These are phyloP conservation scores for Coccyzus lansbergi DNA, from an alignment of 2,797 vertebrate species.

Conservation along the genomic window DNA sequence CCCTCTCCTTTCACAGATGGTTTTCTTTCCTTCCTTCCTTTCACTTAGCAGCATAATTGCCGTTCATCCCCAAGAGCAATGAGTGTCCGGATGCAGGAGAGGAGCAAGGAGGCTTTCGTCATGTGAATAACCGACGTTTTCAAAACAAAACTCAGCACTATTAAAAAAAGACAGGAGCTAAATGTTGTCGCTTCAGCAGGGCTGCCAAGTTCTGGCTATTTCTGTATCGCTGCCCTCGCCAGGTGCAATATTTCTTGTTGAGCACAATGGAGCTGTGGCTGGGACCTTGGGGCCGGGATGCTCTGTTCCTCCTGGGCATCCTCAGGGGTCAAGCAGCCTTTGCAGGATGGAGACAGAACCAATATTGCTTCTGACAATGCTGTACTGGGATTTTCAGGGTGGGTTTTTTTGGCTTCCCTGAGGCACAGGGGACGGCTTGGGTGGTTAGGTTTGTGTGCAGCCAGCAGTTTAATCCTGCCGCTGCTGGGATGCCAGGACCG, in stretches of 20 bases:
- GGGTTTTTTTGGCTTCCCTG: neutral
- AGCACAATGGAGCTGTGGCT: neutral
- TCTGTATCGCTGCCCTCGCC: fast-evolving
- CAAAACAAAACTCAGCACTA: neutral
- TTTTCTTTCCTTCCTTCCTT: neutral
- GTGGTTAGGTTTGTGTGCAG: too few relatives aligned
- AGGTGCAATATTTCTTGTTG: neutral
- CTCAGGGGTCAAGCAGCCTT: neutral
- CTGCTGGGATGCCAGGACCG: neutral
- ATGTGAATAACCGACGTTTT: neutral
- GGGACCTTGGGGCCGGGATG: fast-evolving
- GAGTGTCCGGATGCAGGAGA: neutral
- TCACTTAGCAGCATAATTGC: neutral
- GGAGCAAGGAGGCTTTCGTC: neutral
- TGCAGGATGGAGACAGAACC: neutral
- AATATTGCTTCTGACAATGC: neutral
- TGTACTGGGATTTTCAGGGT: neutral
- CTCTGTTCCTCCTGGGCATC: too few relatives aligned
- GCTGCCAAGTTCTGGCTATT: neutral
- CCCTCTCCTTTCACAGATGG: neutral
- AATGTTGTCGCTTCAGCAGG: neutral
- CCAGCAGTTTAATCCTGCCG: too few relatives aligned
- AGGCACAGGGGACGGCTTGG: too few relatives aligned
- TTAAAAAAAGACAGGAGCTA: neutral
- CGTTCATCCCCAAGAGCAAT: neutral